Evolutionary conservation across 92 coral and sea anemone species (phyloP).

Genomic region (Desmophyllum pertusum): DNA sequence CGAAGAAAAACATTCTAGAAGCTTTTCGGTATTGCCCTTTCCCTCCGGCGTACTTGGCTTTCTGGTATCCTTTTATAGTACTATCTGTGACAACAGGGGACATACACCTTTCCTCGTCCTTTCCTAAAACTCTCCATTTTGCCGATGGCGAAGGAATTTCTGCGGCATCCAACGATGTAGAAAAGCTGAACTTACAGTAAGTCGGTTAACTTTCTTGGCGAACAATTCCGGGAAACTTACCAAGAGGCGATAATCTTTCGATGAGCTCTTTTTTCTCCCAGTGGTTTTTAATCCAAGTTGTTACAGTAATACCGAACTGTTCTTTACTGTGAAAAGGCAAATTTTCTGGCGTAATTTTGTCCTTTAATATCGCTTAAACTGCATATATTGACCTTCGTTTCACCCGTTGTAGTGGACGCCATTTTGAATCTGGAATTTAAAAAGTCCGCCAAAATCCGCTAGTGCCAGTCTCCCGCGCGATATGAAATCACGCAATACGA

Average conservation of each 20-base stretch:
- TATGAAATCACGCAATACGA: slow-evolving; percentile 33
- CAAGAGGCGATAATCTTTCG: not conserved
- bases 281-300: slow-evolving; percentile 6
- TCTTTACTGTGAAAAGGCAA: slow-evolving; percentile 13
- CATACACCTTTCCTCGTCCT: slow-evolving; percentile 11
- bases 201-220: slow-evolving; percentile 24
- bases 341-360: slow-evolving; percentile 4
- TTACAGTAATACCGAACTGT: not conserved
- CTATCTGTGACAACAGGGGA: slow-evolving; percentile 46
- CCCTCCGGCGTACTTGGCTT: slow-evolving; percentile 53
- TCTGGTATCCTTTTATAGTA: slow-evolving; percentile 38
- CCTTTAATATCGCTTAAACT: slow-evolving; percentile 6
- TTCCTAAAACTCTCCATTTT: slow-evolving; percentile 31
- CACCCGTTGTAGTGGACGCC: not conserved
- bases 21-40: slow-evolving; percentile 59
- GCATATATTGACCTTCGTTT: not conserved
- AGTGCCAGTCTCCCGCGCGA: slow-evolving; percentile 33
- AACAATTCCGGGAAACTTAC: slow-evolving; percentile 14
- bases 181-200: slow-evolving; percentile 12
- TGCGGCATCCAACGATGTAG: slow-evolving; percentile 10
- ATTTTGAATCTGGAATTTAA: slow-evolving; percentile 10
- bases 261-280: not conserved
- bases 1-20: slow-evolving; percentile 42
- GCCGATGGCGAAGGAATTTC: slow-evolving; percentile 42
- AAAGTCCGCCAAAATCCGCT: slow-evolving; percentile 25